A percentile compares a stretch with the other conserved stretches of the same genome.
phyloP scores from a whole-genome alignment of 2,888 invertebrate genomes.

The Zygaena filipendulae region DNA sequence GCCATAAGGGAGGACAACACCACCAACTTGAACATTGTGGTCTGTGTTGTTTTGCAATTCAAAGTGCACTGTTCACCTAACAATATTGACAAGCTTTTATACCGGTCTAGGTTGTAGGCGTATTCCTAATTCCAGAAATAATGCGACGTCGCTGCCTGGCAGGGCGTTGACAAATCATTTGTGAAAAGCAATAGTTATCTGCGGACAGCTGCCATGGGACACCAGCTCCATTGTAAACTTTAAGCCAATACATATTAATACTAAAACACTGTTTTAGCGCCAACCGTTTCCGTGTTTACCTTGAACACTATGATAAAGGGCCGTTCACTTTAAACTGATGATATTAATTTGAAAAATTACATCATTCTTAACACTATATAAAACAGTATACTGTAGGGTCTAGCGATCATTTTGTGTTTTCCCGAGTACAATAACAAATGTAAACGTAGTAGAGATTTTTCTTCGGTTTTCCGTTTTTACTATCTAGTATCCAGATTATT shows the following conservation, averaged over 20 bases:
- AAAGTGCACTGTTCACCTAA: conserved; percentile 36
- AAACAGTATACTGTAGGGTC: too few relatives aligned
- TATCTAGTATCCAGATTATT: too few relatives aligned
- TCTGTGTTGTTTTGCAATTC: conserved; percentile 53
- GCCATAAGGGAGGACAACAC: conserved; percentile 72
- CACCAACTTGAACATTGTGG: conserved; percentile 69
- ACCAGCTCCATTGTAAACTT: conserved; percentile 16
- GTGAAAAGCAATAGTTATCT: conserved; percentile 35
- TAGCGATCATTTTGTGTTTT: too few relatives aligned
- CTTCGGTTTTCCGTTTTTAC: too few relatives aligned
- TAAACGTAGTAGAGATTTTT: too few relatives aligned
- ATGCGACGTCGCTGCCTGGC: conserved; percentile 42
- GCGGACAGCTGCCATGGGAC: conserved; percentile 19
- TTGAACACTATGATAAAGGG: conserved; percentile 52
- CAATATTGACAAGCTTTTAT: conserved; percentile 35
- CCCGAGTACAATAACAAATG: too few relatives aligned
- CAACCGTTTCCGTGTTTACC: conserved; percentile 41
- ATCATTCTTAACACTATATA: too few relatives aligned
- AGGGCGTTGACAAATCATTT: conserved; percentile 10
- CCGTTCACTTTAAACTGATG: too few relatives aligned
- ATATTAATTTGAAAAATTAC: too few relatives aligned
- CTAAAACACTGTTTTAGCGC: conserved; percentile 21
- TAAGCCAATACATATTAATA: conserved; percentile 26
- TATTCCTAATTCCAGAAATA: conserved; percentile 51
- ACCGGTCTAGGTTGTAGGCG: conserved; percentile 43